Conservation (phyloP, 2,113 vertebrate genomes). For the Daubentonia madagascariensis region DNA sequence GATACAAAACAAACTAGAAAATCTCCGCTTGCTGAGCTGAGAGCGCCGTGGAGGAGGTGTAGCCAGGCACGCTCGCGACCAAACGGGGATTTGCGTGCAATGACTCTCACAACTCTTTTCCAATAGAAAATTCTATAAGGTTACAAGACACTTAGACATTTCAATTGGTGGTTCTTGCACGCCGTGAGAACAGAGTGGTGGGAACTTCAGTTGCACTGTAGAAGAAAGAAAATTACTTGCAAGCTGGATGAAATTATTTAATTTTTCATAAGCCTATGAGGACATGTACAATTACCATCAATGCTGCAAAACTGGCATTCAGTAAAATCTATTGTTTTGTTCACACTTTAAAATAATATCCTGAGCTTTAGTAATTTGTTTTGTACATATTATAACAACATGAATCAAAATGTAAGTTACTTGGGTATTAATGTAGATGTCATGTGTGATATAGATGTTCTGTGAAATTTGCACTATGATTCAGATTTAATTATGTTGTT, state of each 20-base stretch:
- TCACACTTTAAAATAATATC: background rate
- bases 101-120: rapidly evolving
- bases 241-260: background rate
- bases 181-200: background rate
- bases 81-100: rapidly evolving
- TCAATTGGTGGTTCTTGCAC: rapidly evolving
- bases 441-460: background rate
- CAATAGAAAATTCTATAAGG: too few relatives aligned
- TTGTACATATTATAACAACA: background rate
- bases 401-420: background rate
- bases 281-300: background rate
- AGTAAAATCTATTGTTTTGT: background rate
- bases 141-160: background rate
- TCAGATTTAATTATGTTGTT: background rate
- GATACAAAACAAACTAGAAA: background rate
- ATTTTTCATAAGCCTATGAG: background rate
- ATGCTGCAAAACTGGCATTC: background rate
- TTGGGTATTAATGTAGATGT: background rate
- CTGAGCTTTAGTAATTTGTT: background rate
- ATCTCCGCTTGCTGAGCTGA: rapidly evolving
- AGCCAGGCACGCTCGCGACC: rapidly evolving
- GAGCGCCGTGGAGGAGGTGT: background rate
- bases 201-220: background rate
- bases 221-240: background rate
- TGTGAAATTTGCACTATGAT: background rate